Base-by-base conservation (phyloP, 2,888 invertebrate genomes). In the Drosophila mercatorum region DNA sequence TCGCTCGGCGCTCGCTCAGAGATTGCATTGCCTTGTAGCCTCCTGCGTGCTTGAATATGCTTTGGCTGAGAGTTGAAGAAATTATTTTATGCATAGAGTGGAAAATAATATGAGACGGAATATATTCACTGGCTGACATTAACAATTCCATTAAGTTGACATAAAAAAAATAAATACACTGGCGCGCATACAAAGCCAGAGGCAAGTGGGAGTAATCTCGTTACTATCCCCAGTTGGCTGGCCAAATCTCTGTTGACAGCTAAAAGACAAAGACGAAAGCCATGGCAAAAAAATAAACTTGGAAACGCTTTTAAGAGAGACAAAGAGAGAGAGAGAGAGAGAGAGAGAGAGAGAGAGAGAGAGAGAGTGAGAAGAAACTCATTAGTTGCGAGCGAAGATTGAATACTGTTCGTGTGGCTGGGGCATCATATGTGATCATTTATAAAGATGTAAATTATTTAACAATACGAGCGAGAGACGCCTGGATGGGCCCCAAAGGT, bases 121-220 rank as follows among this genome's bases (percentile, higher is more conserved):
- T 14, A 69, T 8, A 12, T 44, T 28, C 49, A 55, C 51, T 53
- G 66, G 38, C 52, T 70, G 70, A 74, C 78, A 80, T 84, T 87
- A 77, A 84, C 76, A 84, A 86, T 86, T 89, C 83, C 83, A 89
- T 85, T 85, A 88, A 63, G 73, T 72, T 64, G 78, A 72, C 56
- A 80, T 57, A 62, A 28, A 64, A 53, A 62, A 53, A 46, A n/a
- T 57, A 63, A 66, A 58, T 44, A 69, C 53, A 46, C 66, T 63
- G 36, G 59, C 65, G 44, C 68, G 40, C 74, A 57, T 53, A 51
- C 58, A 77, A 68, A 44, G 61, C 43, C 60, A 14, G 14, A 28
- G 31, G 12, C 46, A 52, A 75, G 60, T 61, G 40, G 47, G 40
- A 72, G 72, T 68, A 78, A 78, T 80, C 79, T 77, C 55, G 71